These are phyloP conservation scores for Rhimphoctona megacephalus DNA, from an alignment of 2,888 invertebrate genomes.

Conservation along the genomic window DNA sequence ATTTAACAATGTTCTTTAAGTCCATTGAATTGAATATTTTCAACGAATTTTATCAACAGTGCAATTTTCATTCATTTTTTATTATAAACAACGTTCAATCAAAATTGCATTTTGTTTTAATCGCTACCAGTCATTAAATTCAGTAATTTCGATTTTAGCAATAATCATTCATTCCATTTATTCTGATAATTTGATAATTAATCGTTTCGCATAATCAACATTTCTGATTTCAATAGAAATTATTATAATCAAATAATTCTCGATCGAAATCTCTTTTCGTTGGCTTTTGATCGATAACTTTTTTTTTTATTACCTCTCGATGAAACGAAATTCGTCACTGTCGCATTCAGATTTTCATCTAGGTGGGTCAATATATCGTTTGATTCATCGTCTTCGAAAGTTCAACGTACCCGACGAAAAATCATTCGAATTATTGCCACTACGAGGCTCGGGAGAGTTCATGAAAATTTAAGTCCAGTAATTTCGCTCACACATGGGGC, in stretches of 20 bases:
- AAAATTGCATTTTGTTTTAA: background rate
- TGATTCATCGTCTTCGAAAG: slow-evolving; percentile 17
- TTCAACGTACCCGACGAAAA: slow-evolving; percentile 39
- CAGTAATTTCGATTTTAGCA: no score
- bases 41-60: background rate
- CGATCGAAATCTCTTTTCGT: background rate
- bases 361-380: slow-evolving; percentile 10
- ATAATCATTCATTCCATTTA: no score
- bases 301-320: background rate
- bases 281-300: background rate
- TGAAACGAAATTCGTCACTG: background rate
- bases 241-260: background rate
- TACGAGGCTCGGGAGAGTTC: slow-evolving; percentile 3
- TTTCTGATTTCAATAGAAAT: no score
- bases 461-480: slow-evolving; percentile 26
- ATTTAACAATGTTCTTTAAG: background rate
- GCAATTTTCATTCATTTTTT: background rate
- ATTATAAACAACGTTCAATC: background rate
- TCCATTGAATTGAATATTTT: background rate
- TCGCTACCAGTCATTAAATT: no score
- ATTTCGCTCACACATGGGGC: slow-evolving; percentile 18
- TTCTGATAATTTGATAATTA: no score
- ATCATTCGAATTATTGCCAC: slow-evolving; percentile 17
- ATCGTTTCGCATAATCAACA: no score
- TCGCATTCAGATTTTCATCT: slow-evolving; percentile 12